Base-by-base conservation (phyloP, 2,888 invertebrate genomes). In the Tineola bisselliella region DNA sequence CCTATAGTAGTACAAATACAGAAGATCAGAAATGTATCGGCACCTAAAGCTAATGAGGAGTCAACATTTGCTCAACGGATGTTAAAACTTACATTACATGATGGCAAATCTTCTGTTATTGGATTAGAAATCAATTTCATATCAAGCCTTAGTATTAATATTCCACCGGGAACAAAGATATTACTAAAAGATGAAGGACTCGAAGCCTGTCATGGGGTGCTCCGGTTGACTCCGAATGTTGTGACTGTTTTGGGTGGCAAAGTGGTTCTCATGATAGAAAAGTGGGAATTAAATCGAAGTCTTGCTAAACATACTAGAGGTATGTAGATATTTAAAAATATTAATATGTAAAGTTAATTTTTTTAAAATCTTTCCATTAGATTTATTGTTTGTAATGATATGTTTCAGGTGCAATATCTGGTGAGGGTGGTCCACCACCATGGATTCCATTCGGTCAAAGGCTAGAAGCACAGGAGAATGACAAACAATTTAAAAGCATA, bases 371-470 rank as follows among this genome's bases (percentile, higher is more conserved):
- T n/a, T 15, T n/a, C 17, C n/a, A 56, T 59, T 30, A 5, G 3
- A 6, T 38, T 6, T 2, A 38, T 38, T 38, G 10, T n/a, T n/a
- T n/a, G n/a, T n/a, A 17, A 54, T 5, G 15, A 48, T 48, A n/a
- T 52, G 15, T 54, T 54, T 31, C 10, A 61, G 52, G 13, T 61
- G 33, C 8, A 8, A 54, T 89, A 61, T 89, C 89, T 8, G 90
- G 89, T 62, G 92, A 93, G 67, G 94, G 93, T 64, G 94, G 94
- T 0, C 95, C 96, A 1, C 96, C 95, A 48, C 92, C 94, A 44
- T 97, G 97, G 95, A 95, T 96, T 67, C 93, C 96, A 38, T 97
- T 97, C 84, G 97, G 97, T 0, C 91, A 93, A 69, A 91, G 90
- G 70, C 88, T 94, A 61, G 86, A 91, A 67, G 88, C 89, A 60